Conservation (phyloP, 2,113 vertebrate species). For the Pseudolaguvia tuberculata region DNA sequence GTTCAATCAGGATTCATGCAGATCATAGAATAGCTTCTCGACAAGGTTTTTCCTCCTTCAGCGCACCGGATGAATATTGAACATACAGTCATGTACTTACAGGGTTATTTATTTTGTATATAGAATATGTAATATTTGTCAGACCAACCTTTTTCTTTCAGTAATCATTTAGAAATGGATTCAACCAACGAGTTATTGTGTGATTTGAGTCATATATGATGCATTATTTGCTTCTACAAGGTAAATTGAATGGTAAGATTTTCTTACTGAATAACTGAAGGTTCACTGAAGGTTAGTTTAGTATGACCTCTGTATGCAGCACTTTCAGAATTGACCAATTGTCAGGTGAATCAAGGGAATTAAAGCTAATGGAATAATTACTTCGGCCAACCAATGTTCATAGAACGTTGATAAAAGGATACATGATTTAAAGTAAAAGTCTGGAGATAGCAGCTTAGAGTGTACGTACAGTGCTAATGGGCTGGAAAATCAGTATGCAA, state of each 20-base stretch:
- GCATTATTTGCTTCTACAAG: no score
- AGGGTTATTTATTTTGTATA: no score
- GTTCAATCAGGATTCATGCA: not conserved
- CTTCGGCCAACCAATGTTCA: not conserved
- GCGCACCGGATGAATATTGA: slow-evolving; percentile 25
- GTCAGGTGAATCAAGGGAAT: not conserved
- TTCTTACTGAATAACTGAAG: no score
- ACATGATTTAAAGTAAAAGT: slow-evolving; percentile 13
- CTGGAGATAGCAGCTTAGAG: no score
- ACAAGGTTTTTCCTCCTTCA: not conserved
- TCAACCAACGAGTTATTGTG: not conserved
- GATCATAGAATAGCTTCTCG: not conserved
- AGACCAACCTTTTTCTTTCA: not conserved
- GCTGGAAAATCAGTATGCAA: slow-evolving; percentile 7
- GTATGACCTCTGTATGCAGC: not conserved
- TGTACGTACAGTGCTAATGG: slow-evolving; percentile 29
- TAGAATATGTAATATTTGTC: no score
- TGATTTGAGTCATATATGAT: not conserved
- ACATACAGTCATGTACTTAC: slow-evolving; percentile 18
- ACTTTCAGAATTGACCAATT: not conserved
- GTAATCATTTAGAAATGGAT: not conserved
- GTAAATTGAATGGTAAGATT: not conserved
- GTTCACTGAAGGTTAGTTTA: slow-evolving; percentile 1
- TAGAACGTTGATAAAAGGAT: slow-evolving; percentile 14
- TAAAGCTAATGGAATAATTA: not conserved